Conservation (phyloP, 2,113 vertebrate genomes). For the Phycodurus eques region DNA sequence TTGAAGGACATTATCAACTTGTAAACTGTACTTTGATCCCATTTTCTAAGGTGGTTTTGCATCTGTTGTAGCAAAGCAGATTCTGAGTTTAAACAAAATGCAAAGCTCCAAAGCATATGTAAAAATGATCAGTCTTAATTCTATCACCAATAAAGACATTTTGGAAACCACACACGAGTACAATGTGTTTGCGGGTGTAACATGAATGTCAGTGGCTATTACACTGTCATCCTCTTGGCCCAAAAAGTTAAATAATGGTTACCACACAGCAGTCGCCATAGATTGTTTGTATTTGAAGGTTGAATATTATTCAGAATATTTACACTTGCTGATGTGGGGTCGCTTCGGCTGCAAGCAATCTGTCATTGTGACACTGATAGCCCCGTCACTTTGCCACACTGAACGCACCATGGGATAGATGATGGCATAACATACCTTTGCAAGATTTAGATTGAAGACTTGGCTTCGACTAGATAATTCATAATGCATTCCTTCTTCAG, state of each 20-base stretch:
- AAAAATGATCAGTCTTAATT: background rate
- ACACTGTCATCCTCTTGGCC: background rate
- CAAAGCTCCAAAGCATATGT: background rate
- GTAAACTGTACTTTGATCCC: background rate
- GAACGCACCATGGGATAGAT: background rate
- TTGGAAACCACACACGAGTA: background rate
- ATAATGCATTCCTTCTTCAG: conserved; percentile 20
- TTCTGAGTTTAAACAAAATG: background rate
- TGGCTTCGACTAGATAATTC: conserved; percentile 30
- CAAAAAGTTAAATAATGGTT: background rate
- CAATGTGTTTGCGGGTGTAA: background rate
- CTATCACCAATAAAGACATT: background rate
- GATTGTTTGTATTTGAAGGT: conserved; percentile 1
- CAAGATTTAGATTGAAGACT: conserved; percentile 23
- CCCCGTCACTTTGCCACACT: background rate
- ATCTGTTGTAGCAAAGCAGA: background rate
- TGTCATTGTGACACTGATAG: background rate
- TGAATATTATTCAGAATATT: background rate
- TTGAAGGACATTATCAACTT: background rate
- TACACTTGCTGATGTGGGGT: background rate
- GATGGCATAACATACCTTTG: conserved; percentile 6
- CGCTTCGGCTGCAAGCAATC: background rate
- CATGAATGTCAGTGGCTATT: background rate
- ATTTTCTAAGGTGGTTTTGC: background rate
- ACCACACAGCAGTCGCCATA: background rate